These are phyloP conservation scores for Dorcus parallelipipedus DNA, from an alignment of 2,888 invertebrate genomes.

Conservation along the genomic window DNA sequence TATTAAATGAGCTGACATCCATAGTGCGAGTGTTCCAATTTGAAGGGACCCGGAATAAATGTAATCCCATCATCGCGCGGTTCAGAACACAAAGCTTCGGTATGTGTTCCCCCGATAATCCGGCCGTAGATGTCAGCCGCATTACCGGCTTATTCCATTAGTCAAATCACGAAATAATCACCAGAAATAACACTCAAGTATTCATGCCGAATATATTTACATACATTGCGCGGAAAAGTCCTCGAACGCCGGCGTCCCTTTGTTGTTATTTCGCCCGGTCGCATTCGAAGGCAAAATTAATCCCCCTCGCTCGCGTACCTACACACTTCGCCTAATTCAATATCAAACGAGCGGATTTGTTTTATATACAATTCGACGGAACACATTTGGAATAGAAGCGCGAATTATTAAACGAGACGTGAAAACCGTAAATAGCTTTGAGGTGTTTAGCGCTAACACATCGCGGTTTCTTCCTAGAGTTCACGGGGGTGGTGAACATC, in stretches of 20 bases:
- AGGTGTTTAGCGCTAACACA: too few relatives aligned
- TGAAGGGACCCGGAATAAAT: slow-evolving; percentile 9
- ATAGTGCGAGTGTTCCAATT: background rate
- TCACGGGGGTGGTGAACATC: too few relatives aligned
- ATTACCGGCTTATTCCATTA: slow-evolving; percentile 41
- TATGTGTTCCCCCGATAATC: slow-evolving; percentile 23
- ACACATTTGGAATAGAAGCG: too few relatives aligned
- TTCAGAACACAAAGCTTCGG: slow-evolving; percentile 11
- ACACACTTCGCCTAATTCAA: background rate
- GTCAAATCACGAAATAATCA: slow-evolving; percentile 40
- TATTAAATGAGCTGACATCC: slow-evolving; percentile 7
- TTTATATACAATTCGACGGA: too few relatives aligned
- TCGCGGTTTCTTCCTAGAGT: too few relatives aligned
- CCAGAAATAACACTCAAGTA: slow-evolving; percentile 33
- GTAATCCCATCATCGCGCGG: slow-evolving; percentile 14
- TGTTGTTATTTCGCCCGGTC: background rate
- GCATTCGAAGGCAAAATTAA: background rate
- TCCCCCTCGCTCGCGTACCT: background rate
- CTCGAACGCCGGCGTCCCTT: slow-evolving; percentile 4
- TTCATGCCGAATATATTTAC: slow-evolving; percentile 32
- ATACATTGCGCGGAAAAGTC: slow-evolving; percentile 24
- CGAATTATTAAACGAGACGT: too few relatives aligned
- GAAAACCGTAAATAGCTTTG: too few relatives aligned
- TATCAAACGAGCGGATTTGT: too few relatives aligned
- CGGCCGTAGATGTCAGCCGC: slow-evolving; percentile 31